Percentiles rank a stretch among this genome's conserved stretches.
phyloP scores from a whole-genome alignment of 1,140 invertebrate species.

The Odontomachus brunneus region DNA sequence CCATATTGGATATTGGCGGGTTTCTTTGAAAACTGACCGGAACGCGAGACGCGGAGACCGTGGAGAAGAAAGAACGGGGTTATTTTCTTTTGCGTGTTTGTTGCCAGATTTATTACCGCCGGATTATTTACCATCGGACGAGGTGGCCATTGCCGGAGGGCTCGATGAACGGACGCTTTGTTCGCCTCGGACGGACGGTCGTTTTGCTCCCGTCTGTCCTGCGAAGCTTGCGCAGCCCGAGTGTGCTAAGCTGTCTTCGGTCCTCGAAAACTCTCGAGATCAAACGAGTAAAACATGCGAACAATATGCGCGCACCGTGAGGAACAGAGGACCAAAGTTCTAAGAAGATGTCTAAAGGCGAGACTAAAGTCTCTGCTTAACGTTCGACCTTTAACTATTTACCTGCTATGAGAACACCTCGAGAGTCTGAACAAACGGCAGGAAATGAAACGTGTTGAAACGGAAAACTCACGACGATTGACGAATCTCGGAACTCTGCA shows the following conservation, averaged over 20 bases:
- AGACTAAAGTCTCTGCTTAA: too few relatives aligned
- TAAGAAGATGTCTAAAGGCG: too few relatives aligned
- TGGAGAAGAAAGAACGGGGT: slow-evolving; percentile 1
- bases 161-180: slow-evolving; percentile 54
- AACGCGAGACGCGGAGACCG: slow-evolving; percentile 9
- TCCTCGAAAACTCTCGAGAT: slow-evolving; percentile 29
- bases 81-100: slow-evolving; percentile 37
- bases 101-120: slow-evolving; percentile 55
- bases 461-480: too few relatives aligned
- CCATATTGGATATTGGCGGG: slow-evolving; percentile 38
- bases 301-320: not conserved
- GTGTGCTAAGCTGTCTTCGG: slow-evolving; percentile 46
- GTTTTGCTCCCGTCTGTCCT: slow-evolving; percentile 22
- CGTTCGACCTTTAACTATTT: too few relatives aligned
- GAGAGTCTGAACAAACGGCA: too few relatives aligned
- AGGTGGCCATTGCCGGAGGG: slow-evolving; percentile 46
- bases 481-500: too few relatives aligned
- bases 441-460: too few relatives aligned
- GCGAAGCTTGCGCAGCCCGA: slow-evolving; percentile 43
- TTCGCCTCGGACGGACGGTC: slow-evolving; percentile 10
- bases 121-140: slow-evolving; percentile 55
- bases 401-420: too few relatives aligned
- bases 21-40: slow-evolving; percentile 30
- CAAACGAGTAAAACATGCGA: slow-evolving; percentile 7
- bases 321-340: too few relatives aligned